A percentile compares a stretch with the other conserved stretches of the same genome.
Evolutionary conservation across 2,113 vertebrate genomes (phyloP).

Genomic region (Lagopus leucura): DNA sequence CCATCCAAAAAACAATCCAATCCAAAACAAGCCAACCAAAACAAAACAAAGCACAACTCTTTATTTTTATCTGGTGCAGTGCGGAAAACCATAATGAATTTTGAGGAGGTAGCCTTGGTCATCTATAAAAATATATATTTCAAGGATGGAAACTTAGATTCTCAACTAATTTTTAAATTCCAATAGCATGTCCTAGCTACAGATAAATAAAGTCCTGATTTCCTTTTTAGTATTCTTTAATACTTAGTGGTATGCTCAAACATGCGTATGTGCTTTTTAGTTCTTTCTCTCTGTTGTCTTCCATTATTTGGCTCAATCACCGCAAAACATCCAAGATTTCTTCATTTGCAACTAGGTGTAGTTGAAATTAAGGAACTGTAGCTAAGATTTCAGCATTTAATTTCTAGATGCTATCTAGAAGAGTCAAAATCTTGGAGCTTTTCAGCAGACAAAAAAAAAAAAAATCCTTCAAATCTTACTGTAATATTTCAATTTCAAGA

Average conservation of each 20-base stretch:
- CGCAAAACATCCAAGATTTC: neutral
- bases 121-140: neutral
- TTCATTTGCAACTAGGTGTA: neutral
- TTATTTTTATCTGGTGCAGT: neutral
- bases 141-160: neutral
- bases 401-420: neutral
- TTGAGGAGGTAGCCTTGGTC: neutral
- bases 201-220: neutral
- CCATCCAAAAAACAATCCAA: no score
- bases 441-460: neutral
- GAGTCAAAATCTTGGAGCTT: neutral
- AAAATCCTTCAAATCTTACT: neutral
- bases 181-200: neutral
- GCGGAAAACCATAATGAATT: neutral
- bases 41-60: accelerated
- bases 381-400: neutral
- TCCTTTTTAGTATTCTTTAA: neutral
- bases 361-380: neutral
- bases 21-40: neutral
- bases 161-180: neutral
- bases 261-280: neutral
- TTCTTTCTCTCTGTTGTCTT: neutral
- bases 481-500: neutral
- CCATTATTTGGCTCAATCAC: neutral
- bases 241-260: neutral